Evolutionary conservation across 2,888 invertebrate genomes (phyloP).

Genomic region (Lordiphosa andalusiaca): DNA sequence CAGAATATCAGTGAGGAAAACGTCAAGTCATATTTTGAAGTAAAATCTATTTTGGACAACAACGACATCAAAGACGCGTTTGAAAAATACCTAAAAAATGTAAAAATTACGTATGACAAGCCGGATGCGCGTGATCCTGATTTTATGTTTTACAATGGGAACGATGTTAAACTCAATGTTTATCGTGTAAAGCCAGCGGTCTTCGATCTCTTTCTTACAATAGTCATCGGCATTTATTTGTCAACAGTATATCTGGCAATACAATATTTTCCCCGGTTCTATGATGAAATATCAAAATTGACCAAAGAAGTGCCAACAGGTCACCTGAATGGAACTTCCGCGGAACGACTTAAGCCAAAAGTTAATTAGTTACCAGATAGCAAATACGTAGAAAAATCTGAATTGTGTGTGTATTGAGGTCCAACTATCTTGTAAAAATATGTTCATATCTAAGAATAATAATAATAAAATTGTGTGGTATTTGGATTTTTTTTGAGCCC

Average conservation of each 20-base stretch:
- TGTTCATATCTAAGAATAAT: not conserved
- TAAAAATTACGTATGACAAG: slow-evolving; percentile 85
- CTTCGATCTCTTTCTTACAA: slow-evolving; percentile 96
- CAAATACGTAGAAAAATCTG: not conserved
- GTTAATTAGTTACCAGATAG: slow-evolving; percentile 7
- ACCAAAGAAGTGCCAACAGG: slow-evolving; percentile 17
- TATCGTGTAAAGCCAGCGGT: slow-evolving; percentile 99
- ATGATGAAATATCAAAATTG: slow-evolving; percentile 82
- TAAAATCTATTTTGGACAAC: slow-evolving; percentile 86
- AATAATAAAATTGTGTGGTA: not conserved
- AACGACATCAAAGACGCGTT: slow-evolving; percentile 87
- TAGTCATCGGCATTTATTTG: slow-evolving; percentile 91
- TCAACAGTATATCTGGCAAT: slow-evolving; percentile 91
- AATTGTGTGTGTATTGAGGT: not conserved
- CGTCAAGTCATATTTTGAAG: slow-evolving; percentile 88
- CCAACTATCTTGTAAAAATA: slow-evolving; percentile 1
- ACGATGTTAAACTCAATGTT: slow-evolving; percentile 89
- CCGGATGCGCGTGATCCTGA: slow-evolving; percentile 95
- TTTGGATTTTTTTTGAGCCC: too few relatives aligned
- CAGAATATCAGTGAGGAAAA: slow-evolving; percentile 88
- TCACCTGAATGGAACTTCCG: slow-evolving; percentile 24
- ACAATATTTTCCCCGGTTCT: slow-evolving; percentile 86
- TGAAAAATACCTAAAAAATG: slow-evolving; percentile 89
- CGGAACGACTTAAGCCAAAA: slow-evolving; percentile 29
- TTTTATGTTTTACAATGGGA: slow-evolving; percentile 93